These are phyloP conservation scores for Oxyruncus cristatus DNA, from an alignment of 2,113 vertebrate genomes.

Conservation along the genomic window DNA sequence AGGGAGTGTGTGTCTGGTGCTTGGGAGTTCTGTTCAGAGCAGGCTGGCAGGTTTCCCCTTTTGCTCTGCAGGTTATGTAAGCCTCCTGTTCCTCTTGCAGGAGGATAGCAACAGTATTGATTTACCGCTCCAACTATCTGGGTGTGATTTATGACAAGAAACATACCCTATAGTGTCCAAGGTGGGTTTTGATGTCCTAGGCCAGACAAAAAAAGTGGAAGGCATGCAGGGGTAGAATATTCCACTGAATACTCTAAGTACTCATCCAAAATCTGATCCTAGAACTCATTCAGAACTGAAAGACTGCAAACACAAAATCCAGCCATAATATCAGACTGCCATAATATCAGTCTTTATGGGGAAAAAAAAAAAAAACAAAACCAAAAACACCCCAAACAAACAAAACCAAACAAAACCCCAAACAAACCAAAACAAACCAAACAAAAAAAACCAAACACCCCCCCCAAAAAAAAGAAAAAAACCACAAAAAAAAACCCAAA, in stretches of 20 bases:
- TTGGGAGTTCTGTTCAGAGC: neutral
- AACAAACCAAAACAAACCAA: too few relatives aligned
- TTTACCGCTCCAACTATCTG: conserved; percentile 25
- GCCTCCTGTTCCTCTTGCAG: conserved; percentile 16
- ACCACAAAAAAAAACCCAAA: neutral
- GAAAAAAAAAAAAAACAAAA: neutral
- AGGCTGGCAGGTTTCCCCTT: conserved; percentile 14
- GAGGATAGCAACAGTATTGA: conserved; percentile 48
- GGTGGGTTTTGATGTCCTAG: neutral
- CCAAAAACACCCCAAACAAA: too few relatives aligned
- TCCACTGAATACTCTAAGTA: neutral
- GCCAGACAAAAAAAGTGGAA: neutral
- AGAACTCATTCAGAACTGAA: neutral
- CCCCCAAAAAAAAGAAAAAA: neutral
- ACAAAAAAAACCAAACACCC: too few relatives aligned
- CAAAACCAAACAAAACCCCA: too few relatives aligned
- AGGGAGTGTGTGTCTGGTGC: neutral
- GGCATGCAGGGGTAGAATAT: neutral
- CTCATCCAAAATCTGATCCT: neutral
- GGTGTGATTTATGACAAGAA: conserved; percentile 61
- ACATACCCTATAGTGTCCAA: conserved; percentile 7
- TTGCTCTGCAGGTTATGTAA: conserved; percentile 20
- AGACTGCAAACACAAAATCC: neutral
- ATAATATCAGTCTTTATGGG: neutral
- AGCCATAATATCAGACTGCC: neutral